Evolutionary conservation across 2,888 invertebrate species (phyloP).

Genomic region (Pristionchus fissidentatus): DNA sequence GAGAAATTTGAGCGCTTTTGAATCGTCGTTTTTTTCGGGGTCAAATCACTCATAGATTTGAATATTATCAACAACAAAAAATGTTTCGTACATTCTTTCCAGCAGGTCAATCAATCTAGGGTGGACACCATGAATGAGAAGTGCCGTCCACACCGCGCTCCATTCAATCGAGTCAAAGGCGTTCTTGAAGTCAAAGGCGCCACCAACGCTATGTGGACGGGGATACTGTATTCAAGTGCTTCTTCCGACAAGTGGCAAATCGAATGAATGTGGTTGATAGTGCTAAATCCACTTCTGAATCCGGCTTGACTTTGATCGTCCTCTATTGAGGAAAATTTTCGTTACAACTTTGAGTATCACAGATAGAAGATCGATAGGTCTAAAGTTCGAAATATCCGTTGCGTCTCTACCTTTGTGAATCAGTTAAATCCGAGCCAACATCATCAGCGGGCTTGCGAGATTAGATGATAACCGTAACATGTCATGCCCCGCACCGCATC

Average conservation of each 20-base stretch:
- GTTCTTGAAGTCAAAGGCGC: slow-evolving; percentile 6
- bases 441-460: background rate
- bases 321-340: background rate
- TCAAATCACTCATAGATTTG: too few species aligned
- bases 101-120: background rate
- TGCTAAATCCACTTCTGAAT: background rate
- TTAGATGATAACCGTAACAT: background rate
- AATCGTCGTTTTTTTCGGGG: too few species aligned
- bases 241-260: background rate
- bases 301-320: background rate
- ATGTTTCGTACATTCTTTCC: background rate
- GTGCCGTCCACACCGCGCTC: slow-evolving; percentile 17
- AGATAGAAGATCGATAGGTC: background rate
- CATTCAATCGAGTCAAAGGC: slow-evolving; percentile 22
- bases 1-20: too few species aligned
- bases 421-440: background rate
- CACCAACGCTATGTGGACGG: background rate
- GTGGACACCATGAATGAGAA: background rate
- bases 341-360: background rate
- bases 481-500: background rate
- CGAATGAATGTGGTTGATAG: background rate
- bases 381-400: background rate
- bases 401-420: background rate
- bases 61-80: too few species aligned
- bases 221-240: background rate